A percentile compares a stretch with the other conserved stretches of the same genome.
Evolutionary conservation across 2,113 vertebrate species (phyloP).

Genomic region (Neolamprologus ventralis): DNA sequence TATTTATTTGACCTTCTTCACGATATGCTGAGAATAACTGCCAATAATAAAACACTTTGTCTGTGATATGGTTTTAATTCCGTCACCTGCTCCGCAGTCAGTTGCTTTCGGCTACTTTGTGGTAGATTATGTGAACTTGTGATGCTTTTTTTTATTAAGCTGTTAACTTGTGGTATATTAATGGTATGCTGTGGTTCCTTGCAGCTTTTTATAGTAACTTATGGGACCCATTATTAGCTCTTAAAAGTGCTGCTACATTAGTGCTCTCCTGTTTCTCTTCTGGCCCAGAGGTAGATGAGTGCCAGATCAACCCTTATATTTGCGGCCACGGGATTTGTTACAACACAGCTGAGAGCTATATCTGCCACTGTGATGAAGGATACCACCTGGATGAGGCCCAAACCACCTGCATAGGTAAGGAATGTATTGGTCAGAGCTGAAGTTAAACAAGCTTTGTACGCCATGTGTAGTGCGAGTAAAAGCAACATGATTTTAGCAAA

Average conservation of each 20-base stretch:
- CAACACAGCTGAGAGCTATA: conserved; percentile 85
- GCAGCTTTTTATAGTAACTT: neutral
- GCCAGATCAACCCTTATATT: conserved; percentile 84
- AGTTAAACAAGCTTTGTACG: neutral
- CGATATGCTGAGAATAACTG: neutral
- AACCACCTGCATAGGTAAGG: conserved; percentile 86
- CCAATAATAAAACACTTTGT: neutral
- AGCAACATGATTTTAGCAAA: neutral
- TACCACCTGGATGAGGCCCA: conserved; percentile 74
- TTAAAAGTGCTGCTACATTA: conserved; percentile 51
- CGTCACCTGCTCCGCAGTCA: neutral
- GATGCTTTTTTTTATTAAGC: neutral
- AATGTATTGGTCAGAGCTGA: neutral
- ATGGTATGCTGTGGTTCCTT: neutral
- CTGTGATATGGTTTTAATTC: neutral
- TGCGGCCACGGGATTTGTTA: conserved; percentile 89
- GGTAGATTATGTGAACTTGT: neutral
- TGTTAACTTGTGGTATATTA: neutral
- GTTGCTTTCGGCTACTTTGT: neutral
- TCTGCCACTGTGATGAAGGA: conserved; percentile 85
- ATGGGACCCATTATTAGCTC: neutral
- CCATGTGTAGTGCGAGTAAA: neutral
- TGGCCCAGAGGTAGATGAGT: conserved; percentile 87
- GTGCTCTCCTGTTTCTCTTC: conserved; percentile 34
- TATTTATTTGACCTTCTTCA: neutral